These are phyloP conservation scores for Pachyramphus minor DNA, from an alignment of 2,113 vertebrate species.

Conservation along the genomic window DNA sequence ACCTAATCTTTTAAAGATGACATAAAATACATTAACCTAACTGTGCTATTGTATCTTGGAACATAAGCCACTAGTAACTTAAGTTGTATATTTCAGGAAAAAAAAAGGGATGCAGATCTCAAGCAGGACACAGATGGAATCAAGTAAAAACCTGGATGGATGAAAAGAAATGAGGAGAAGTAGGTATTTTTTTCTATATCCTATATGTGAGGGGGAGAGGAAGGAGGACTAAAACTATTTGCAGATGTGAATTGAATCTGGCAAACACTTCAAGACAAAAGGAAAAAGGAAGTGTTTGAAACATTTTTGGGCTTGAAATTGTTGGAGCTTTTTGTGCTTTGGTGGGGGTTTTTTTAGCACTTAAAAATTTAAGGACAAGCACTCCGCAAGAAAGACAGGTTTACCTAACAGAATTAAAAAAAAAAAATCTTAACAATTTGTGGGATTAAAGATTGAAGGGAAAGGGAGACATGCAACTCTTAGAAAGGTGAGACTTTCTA, in stretches of 20 bases:
- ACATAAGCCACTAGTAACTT: constrained; percentile 67
- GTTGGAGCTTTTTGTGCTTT: not conserved
- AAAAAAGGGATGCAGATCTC: constrained; percentile 38
- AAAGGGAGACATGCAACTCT: not conserved
- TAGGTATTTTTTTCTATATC: constrained; percentile 47
- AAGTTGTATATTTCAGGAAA: constrained; percentile 62
- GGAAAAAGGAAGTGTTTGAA: constrained; percentile 27
- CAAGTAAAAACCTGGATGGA: constrained; percentile 55
- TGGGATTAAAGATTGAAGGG: not conserved
- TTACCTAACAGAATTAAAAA: not conserved
- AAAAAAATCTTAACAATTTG: not conserved
- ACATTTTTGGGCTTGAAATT: not conserved
- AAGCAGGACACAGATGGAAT: constrained; percentile 59
- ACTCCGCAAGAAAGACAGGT: not conserved
- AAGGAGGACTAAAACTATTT: constrained; percentile 41
- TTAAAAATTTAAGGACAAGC: not conserved
- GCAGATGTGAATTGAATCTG: constrained; percentile 62
- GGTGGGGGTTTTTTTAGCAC: not conserved
- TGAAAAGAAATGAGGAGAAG: constrained; percentile 38
- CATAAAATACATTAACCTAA: constrained; percentile 50
- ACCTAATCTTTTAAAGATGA: constrained; percentile 56
- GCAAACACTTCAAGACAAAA: constrained; percentile 51
- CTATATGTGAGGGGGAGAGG: constrained; percentile 38
- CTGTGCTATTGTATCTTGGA: constrained; percentile 62
- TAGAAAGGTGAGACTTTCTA: not conserved